phyloP scores from a whole-genome alignment of 2,113 vertebrate species.

The Paraplagusia blochii region DNA sequence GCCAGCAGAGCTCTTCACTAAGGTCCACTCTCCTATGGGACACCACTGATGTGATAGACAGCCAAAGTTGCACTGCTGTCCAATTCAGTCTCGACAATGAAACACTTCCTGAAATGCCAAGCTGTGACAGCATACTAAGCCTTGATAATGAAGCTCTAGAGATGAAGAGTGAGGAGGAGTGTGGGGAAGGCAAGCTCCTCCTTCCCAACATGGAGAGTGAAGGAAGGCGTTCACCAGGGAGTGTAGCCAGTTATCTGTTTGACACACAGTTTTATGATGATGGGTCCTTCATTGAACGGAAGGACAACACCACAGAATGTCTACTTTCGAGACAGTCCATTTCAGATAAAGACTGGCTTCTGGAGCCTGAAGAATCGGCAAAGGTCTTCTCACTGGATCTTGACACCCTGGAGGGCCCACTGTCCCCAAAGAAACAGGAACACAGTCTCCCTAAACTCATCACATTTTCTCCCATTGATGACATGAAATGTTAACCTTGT shows the following conservation, averaged over 20 bases:
- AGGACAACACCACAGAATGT: slow-evolving; percentile 8
- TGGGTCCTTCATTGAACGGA: slow-evolving; percentile 20
- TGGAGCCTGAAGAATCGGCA: slow-evolving; percentile 11
- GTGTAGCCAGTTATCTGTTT: background rate
- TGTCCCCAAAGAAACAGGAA: slow-evolving; percentile 43
- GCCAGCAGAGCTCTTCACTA: slow-evolving; percentile 27
- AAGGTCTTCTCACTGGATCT: slow-evolving; percentile 72
- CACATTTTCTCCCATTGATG: slow-evolving; percentile 72
- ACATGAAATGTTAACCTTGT: slow-evolving; percentile 47
- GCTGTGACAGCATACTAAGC: slow-evolving; percentile 60
- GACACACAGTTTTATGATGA: background rate
- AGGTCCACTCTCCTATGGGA: slow-evolving; percentile 56
- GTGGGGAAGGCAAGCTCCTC: slow-evolving; percentile 5
- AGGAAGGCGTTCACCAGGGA: background rate
- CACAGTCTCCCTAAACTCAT: slow-evolving; percentile 66
- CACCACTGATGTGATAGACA: slow-evolving; percentile 41
- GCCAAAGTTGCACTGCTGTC: slow-evolving; percentile 37
- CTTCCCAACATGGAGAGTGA: slow-evolving; percentile 16
- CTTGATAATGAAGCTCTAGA: slow-evolving; percentile 25
- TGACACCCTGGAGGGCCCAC: slow-evolving; percentile 51
- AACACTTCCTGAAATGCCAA: slow-evolving; percentile 66
- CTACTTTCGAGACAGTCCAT: slow-evolving; percentile 18
- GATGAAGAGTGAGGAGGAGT: slow-evolving; percentile 26
- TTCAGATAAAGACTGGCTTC: slow-evolving; percentile 31
- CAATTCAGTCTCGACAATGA: slow-evolving; percentile 68